Evolutionary conservation across 1,140 invertebrate genomes (phyloP).

Genomic region (Philopotamus ludificatus): DNA sequence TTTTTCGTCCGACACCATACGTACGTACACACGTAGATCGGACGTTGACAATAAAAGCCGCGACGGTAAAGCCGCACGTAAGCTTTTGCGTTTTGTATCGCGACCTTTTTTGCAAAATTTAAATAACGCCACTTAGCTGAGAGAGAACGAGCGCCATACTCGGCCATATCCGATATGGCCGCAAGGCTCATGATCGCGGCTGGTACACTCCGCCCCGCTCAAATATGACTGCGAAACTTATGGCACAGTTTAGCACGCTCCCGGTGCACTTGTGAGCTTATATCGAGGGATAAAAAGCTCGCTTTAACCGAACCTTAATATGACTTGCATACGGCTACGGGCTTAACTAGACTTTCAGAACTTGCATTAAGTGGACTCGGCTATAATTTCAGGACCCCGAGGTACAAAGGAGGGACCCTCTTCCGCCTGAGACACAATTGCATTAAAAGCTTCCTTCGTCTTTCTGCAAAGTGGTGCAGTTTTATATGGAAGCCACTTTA

Average conservation of each 20-base stretch:
- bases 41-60: too few relatives aligned
- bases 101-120: too few relatives aligned
- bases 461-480: conserved; percentile 2
- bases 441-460: conserved; percentile 6
- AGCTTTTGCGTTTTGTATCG: too few relatives aligned
- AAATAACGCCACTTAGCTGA: too few relatives aligned
- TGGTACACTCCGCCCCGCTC: too few relatives aligned
- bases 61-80: too few relatives aligned
- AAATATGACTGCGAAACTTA: neutral
- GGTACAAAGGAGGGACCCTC: conserved; percentile 14
- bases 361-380: conserved; percentile 29
- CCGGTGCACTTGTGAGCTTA: neutral
- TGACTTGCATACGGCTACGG: conserved; percentile 24
- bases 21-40: too few relatives aligned
- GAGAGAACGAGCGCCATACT: too few relatives aligned
- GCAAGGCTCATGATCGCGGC: too few relatives aligned
- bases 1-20: too few relatives aligned
- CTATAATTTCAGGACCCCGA: conserved; percentile 32
- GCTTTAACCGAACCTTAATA: conserved; percentile 30
- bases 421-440: conserved; percentile 8
- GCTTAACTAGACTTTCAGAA: conserved; percentile 25
- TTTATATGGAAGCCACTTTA: too few relatives aligned
- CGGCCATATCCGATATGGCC: too few relatives aligned
- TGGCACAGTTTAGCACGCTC: neutral
- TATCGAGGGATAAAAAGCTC: conserved; percentile 35